Base-by-base conservation (phyloP, 2,113 vertebrate genomes). In the Nerophis lumbriciformis region DNA sequence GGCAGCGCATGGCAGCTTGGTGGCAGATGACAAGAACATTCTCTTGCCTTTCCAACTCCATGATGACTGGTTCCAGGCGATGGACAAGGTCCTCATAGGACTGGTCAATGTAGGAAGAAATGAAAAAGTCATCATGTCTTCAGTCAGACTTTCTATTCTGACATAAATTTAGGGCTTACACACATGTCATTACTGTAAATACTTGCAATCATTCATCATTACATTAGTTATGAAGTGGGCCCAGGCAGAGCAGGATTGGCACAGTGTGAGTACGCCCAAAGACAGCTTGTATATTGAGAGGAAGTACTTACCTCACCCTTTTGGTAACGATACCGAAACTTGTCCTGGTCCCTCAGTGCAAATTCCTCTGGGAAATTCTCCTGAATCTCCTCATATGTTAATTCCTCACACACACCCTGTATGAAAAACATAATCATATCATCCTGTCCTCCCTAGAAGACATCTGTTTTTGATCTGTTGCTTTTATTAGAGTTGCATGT, bases 11-110 rank as follows among this genome's bases (percentile, higher is more conserved):
- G 63, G 97, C 88, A 10, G 96, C 96, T 60, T 98, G 95, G 80
- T 98, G 95, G 78, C 96, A 98, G 73, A 98, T 85, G 52, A 98
- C 95, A 81, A 98, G 85, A 48, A 98, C 94, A 0, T 98, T 98
- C 78, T 98, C 95, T 80, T 98, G 96, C 63, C 96, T 90, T 81
- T 98, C 96, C 53, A 98, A 89, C 77, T 98, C 95, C 95, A 98
- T 98, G 84, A 98, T 98, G 69, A 97, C 96, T 0, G 96, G 95
- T 82, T 98, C 96, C 0, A 98, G 89, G 4, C 96, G 91, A 72
- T 98, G 96, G 57, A 98, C 93, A 35, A 98, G 85, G 84, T 98
- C 96, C 76, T 98, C 95, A 0, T 98, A 98, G 9, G 95, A 98
- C 96, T 98, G 71, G 37, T 28, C 1, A 44, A 45, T 36, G 67